These are phyloP conservation scores for Alcedo atthis DNA, from an alignment of 2,797 vertebrate genomes.

Conservation along the genomic window DNA sequence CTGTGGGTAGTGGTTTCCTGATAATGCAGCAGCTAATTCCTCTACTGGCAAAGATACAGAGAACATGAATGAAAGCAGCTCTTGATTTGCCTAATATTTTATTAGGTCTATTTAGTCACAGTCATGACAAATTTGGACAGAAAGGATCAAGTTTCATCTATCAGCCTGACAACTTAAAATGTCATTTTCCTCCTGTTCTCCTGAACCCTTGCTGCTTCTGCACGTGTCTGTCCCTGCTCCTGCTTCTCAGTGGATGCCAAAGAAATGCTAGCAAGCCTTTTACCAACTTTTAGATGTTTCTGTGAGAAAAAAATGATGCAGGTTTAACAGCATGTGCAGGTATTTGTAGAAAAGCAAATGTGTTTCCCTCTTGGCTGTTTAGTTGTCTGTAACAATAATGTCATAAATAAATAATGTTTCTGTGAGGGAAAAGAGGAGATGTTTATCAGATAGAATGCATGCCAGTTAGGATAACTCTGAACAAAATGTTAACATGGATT, in stretches of 20 bases:
- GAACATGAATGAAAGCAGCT: neutral
- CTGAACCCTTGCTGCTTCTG: conserved; percentile 9
- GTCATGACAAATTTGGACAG: neutral
- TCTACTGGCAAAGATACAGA: neutral
- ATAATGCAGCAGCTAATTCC: neutral
- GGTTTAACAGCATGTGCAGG: conserved; percentile 31
- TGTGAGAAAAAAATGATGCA: conserved; percentile 7
- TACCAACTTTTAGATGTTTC: conserved; percentile 15
- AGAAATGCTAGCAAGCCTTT: neutral
- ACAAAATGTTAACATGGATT: conserved; percentile 61
- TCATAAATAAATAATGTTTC: conserved; percentile 75
- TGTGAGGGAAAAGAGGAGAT: conserved; percentile 39
- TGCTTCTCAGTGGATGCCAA: neutral
- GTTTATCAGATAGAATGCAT: conserved; percentile 62
- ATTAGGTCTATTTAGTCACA: neutral
- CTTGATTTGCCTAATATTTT: neutral
- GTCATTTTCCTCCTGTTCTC: neutral
- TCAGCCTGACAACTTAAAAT: conserved; percentile 1
- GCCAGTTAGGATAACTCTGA: conserved; percentile 47
- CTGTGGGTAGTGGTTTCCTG: neutral
- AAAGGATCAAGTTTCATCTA: neutral
- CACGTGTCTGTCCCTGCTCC: neutral
- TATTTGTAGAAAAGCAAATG: conserved; percentile 58
- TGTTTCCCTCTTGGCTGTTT: conserved; percentile 59
- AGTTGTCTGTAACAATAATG: conserved; percentile 68